Evolutionary conservation across 2,113 vertebrate genomes (phyloP).

Genomic region (Bambusicola thoracicus): DNA sequence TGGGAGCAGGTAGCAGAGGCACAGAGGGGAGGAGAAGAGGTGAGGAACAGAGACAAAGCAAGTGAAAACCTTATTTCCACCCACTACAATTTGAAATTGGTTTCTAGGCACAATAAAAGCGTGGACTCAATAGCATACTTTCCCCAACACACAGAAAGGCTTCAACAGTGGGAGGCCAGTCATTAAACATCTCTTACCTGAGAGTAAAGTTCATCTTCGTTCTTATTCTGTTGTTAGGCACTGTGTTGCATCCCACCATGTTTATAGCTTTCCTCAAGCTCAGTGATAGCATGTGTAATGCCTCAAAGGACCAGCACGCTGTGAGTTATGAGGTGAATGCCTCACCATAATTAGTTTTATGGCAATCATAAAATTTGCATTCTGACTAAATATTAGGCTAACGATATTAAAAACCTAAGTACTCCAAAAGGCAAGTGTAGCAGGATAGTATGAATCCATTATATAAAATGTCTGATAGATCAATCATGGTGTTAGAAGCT

Average conservation of each 20-base stretch:
- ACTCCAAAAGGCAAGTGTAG: neutral
- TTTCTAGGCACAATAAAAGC: neutral
- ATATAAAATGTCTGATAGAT: neutral
- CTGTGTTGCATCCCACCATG: neutral
- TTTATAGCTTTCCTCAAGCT: neutral
- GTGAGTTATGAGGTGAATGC: neutral
- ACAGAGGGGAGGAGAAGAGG: neutral
- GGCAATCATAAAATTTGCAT: constrained; percentile 11
- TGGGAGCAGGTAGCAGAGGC: neutral
- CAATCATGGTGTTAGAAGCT: neutral
- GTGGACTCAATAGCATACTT: neutral
- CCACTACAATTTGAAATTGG: neutral
- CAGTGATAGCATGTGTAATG: neutral
- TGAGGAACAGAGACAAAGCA: neutral
- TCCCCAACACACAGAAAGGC: neutral
- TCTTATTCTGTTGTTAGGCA: neutral
- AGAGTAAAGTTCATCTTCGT: neutral
- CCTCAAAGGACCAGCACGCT: rapidly evolving
- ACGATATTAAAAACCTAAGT: constrained; percentile 7
- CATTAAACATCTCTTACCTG: neutral
- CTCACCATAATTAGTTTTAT: constrained; percentile 11
- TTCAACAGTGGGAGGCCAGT: neutral
- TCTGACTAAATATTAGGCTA: constrained; percentile 31
- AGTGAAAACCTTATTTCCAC: neutral
- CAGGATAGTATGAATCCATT: neutral